phyloP scores from a whole-genome alignment of 2,888 invertebrate genomes.

The Mesorhabditis sp. region DNA sequence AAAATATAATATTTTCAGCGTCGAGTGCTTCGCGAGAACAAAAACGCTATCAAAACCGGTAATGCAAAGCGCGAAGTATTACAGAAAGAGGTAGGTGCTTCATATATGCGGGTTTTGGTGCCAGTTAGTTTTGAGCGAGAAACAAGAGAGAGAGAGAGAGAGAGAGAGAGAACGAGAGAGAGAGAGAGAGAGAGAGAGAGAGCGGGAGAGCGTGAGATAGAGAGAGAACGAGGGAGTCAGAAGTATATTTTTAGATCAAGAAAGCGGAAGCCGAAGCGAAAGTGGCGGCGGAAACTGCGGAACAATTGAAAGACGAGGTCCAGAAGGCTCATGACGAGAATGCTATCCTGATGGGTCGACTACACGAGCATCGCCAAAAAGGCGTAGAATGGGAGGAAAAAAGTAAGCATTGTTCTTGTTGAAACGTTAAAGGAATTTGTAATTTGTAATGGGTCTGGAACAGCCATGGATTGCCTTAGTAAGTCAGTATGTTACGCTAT shows the following conservation, averaged over 20 bases:
- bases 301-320: not conserved
- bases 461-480: too few species aligned
- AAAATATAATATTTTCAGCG: not conserved
- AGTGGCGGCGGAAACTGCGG: not conserved
- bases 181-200: too few species aligned
- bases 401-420: too few species aligned
- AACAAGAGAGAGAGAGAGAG: too few species aligned
- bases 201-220: too few species aligned
- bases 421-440: too few species aligned
- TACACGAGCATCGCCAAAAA: constrained; percentile 1
- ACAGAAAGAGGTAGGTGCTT: not conserved
- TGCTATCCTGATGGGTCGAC: not conserved
- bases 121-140: too few species aligned
- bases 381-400: not conserved
- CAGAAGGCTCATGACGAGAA: not conserved
- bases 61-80: not conserved
- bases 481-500: too few species aligned
- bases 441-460: too few species aligned
- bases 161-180: too few species aligned
- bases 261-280: not conserved
- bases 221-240: not conserved
- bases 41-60: not conserved
- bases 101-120: too few species aligned
- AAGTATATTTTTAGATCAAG: not conserved
- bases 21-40: not conserved